Evolutionary conservation across 1,140 invertebrate genomes (phyloP).

Genomic region (Diorhabda carinulata): DNA sequence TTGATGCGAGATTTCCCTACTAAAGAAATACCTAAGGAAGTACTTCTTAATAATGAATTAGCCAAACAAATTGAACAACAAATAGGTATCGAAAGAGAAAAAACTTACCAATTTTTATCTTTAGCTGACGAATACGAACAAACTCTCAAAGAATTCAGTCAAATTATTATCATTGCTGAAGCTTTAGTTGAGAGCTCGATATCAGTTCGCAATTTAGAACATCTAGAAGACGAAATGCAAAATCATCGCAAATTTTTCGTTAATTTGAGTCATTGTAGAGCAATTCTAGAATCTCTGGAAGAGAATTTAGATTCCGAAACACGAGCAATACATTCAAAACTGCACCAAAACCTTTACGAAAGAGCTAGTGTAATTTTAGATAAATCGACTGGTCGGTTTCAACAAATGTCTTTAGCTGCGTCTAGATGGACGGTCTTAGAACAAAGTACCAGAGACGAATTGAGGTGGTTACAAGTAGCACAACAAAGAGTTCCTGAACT

Average conservation of each 20-base stretch:
- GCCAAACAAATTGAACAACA: slow-evolving; percentile 63
- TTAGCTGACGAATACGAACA: slow-evolving; percentile 81
- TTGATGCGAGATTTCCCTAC: slow-evolving; percentile 61
- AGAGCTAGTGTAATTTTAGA: slow-evolving; percentile 71
- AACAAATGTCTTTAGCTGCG: slow-evolving; percentile 76
- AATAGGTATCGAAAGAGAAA: slow-evolving; percentile 67
- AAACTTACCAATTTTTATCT: slow-evolving; percentile 65
- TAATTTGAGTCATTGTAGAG: slow-evolving; percentile 78
- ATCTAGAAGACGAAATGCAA: slow-evolving; percentile 81
- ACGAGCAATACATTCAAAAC: slow-evolving; percentile 62
- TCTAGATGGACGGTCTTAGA: slow-evolving; percentile 77
- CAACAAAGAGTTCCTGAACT: slow-evolving; percentile 76
- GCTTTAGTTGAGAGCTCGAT: slow-evolving; percentile 70
- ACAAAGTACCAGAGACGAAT: slow-evolving; percentile 76
- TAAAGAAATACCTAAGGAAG: slow-evolving; percentile 61
- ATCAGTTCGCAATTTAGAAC: slow-evolving; percentile 66
- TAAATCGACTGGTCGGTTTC: slow-evolving; percentile 70
- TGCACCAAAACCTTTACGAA: slow-evolving; percentile 73
- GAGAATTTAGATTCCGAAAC: slow-evolving; percentile 77
- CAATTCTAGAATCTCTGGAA: slow-evolving; percentile 79
- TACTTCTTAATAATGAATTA: slow-evolving; percentile 61
- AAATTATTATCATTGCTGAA: slow-evolving; percentile 79
- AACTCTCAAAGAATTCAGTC: slow-evolving; percentile 77
- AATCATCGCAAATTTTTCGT: slow-evolving; percentile 86
- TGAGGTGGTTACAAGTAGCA: slow-evolving; percentile 74